Evolutionary conservation across 1,140 invertebrate genomes (phyloP).

Genomic region (Macrocentrus cingulum): DNA sequence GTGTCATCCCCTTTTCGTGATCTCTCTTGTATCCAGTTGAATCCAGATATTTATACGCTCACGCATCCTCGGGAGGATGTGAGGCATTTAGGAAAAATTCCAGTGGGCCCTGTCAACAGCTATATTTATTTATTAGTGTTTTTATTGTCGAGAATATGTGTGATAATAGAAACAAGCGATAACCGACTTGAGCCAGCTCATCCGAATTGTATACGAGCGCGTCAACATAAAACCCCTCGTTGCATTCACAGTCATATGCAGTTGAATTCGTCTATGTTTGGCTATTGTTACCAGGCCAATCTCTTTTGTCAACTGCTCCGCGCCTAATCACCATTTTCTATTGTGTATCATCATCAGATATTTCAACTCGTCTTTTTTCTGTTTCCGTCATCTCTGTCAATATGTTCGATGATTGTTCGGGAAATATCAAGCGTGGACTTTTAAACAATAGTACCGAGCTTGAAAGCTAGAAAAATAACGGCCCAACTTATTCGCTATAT

Average conservation of each 20-base stretch:
- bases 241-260: not conserved
- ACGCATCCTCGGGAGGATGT: not conserved
- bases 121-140: not conserved
- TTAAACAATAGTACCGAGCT: too few species aligned
- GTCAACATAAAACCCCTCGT: not conserved
- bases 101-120: not conserved
- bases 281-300: not conserved
- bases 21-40: not conserved
- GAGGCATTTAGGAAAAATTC: constrained; percentile 4
- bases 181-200: constrained; percentile 6
- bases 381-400: too few species aligned
- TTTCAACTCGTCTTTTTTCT: too few species aligned
- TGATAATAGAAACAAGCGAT: not conserved
- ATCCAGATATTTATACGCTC: constrained; percentile 10
- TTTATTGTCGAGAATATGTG: not conserved
- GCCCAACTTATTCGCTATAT: too few species aligned
- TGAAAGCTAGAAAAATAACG: too few species aligned
- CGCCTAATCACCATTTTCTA: constrained; percentile 10
- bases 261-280: constrained; percentile 7
- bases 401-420: too few species aligned
- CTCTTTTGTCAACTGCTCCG: constrained; percentile 6
- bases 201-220: not conserved
- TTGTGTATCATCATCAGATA: too few species aligned
- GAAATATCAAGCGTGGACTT: too few species aligned
- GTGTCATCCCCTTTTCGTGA: not conserved